Conservation (phyloP, 1,140 invertebrate species). For the Triops longicaudatus region DNA sequence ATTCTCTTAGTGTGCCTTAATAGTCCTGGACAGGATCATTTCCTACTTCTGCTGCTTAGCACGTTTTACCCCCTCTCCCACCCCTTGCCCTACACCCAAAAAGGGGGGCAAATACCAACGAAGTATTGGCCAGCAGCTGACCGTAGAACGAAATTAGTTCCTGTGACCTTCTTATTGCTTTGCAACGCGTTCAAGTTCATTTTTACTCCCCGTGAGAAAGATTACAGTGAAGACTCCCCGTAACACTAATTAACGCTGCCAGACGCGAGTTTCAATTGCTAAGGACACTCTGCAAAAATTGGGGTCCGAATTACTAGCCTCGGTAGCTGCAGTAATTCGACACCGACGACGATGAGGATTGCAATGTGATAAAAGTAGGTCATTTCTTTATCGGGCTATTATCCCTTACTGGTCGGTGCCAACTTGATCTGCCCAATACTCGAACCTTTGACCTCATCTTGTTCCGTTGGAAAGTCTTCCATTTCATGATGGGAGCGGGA, state of each 20-base stretch:
- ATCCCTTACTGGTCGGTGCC: not conserved
- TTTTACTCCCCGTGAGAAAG: not conserved
- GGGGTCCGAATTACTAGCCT: not conserved
- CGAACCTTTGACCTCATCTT: not conserved
- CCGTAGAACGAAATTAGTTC: not conserved
- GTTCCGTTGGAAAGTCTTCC: not conserved
- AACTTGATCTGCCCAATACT: slow-evolving; percentile 15
- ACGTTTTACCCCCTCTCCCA: too few species aligned
- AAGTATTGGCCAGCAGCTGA: not conserved
- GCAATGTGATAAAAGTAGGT: not conserved
- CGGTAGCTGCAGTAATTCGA: not conserved
- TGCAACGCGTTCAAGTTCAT: not conserved
- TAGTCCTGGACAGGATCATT: not conserved
- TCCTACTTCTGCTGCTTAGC: too few species aligned
- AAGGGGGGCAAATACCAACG: too few species aligned
- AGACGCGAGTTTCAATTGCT: too few species aligned
- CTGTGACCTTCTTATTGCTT: not conserved
- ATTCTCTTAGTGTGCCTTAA: not conserved
- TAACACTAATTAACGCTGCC: too few species aligned
- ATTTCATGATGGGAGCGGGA: not conserved
- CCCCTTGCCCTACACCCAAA: too few species aligned
- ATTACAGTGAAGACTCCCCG: not conserved
- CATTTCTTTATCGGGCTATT: not conserved
- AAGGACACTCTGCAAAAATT: too few species aligned
- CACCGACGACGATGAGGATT: not conserved